Percentiles rank a stretch among this genome's conserved stretches.
Evolutionary conservation across 2,797 vertebrate genomes (phyloP).

Genomic region (Remorina albescens): DNA sequence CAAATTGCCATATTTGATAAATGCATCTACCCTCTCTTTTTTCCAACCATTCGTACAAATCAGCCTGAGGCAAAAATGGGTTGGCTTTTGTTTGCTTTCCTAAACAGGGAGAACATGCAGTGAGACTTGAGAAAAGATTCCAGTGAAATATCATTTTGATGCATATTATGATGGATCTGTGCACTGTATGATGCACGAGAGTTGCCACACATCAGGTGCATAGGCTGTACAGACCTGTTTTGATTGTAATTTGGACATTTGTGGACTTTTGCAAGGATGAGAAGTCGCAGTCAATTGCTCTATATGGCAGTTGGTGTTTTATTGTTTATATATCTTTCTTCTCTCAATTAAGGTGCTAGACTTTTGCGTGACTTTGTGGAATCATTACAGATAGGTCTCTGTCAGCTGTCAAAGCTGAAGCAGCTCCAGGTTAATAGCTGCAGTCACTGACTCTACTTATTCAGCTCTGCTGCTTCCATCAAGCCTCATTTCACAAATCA

Average conservation of each 20-base stretch:
- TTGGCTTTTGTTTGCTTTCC: slow-evolving; percentile 62
- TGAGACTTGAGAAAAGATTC: slow-evolving; percentile 40
- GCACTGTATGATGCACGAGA: slow-evolving; percentile 19
- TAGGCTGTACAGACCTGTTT: slow-evolving; percentile 20
- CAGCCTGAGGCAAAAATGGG: slow-evolving; percentile 57
- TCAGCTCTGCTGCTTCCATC: slow-evolving; percentile 62
- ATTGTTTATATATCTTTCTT: slow-evolving; percentile 34
- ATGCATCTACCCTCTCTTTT: slow-evolving; percentile 73
- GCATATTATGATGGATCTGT: slow-evolving; percentile 59
- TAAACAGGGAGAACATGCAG: slow-evolving; percentile 45
- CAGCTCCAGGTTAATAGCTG: slow-evolving; percentile 71
- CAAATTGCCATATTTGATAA: slow-evolving; percentile 84
- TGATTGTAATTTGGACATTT: slow-evolving; percentile 41
- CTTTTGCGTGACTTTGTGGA: slow-evolving; percentile 41
- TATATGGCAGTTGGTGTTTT: slow-evolving; percentile 10
- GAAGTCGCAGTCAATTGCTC: slow-evolving; percentile 27
- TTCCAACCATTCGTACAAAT: slow-evolving; percentile 62
- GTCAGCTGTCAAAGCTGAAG: slow-evolving; percentile 64
- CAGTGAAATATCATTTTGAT: slow-evolving; percentile 50
- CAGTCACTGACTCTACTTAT: slow-evolving; percentile 61
- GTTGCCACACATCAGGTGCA: slow-evolving; percentile 40
- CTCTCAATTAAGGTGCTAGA: slow-evolving; percentile 39
- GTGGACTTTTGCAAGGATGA: slow-evolving; percentile 31
- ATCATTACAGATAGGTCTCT: slow-evolving; percentile 62
- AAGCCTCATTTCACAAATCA: slow-evolving; percentile 55